A percentile compares a stretch with the other conserved stretches of the same genome.
phyloP scores from a whole-genome alignment of 2,888 invertebrate genomes.

The Netelia inedita region DNA sequence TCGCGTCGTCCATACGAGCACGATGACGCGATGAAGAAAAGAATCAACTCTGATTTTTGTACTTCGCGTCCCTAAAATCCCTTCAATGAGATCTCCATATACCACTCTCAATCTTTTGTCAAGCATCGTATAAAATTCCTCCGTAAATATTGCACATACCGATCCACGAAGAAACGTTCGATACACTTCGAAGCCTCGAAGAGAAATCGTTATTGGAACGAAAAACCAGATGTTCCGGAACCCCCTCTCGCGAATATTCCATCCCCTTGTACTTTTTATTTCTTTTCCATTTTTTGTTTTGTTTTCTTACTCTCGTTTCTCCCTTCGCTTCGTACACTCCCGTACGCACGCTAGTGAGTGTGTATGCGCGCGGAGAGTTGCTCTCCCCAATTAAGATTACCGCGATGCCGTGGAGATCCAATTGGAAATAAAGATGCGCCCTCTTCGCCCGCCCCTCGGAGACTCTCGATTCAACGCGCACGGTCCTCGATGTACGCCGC shows the following conservation, averaged over 20 bases:
- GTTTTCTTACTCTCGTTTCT: constrained; percentile 19
- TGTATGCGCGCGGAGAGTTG: neutral
- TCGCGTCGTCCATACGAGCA: constrained; percentile 63
- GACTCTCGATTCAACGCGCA: constrained; percentile 24
- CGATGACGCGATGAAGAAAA: neutral
- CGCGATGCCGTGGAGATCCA: constrained; percentile 72
- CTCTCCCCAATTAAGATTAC: constrained; percentile 48
- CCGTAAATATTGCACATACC: neutral
- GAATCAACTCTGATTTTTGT: neutral
- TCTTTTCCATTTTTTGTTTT: neutral
- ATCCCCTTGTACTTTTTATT: neutral
- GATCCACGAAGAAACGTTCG: neutral
- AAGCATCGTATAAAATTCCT: neutral
- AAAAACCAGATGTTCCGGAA: neutral
- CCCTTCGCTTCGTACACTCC: neutral
- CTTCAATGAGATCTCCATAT: neutral
- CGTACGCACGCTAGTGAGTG: neutral
- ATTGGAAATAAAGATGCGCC: constrained; percentile 78
- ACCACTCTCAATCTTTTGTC: neutral
- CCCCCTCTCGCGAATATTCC: neutral
- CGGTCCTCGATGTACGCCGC: neutral
- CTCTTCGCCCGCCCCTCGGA: constrained; percentile 33
- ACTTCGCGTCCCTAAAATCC: neutral
- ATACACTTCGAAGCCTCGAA: neutral
- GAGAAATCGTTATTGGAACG: neutral